Base-by-base conservation (phyloP, 2,113 vertebrate species). In the Blennius ocellaris region DNA sequence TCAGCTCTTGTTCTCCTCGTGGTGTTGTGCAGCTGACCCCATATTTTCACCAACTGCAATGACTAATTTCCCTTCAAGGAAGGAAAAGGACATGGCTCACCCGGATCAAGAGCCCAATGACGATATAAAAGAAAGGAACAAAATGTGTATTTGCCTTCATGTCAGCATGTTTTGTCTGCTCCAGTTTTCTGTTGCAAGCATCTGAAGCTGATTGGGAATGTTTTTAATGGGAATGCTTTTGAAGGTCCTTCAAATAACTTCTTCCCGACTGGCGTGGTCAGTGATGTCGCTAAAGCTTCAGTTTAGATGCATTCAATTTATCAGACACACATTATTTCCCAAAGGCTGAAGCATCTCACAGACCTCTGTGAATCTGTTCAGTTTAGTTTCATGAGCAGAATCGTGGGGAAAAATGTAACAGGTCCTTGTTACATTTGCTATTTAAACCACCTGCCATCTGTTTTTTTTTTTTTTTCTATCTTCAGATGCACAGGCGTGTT, bases 211-310 rank as follows among this genome's bases (percentile, higher is more conserved):
- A 90, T 84, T 89, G 81, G 68, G 87, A 90, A 79, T 83, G 83
- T 85, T 76, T 88, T 83, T 76, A 77, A 78, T 61, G 65, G 70
- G 78, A 83, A 55, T 78, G 81, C 68, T 79, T 87, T 89, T 87
- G 72, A 80, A 61, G 71, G 70, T 70, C n/a, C 52, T 55, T 48
- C 48, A 76, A 80, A 73, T 15, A 57, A 67, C 65, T 51, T 52
- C 58, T 63, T 63, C 52, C 70, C 62, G 43, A 49, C 52, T 84
- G 44, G 83, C 50, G 40, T 82, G 75, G 84, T 69, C 44, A 36
- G 5, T 69, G 73, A 50, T 61, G 56, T 71, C 62, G 76, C 21
- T 51, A 51, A 45, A 68, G 64, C 81, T 86, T 36, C 76, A 76
- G 81, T 89, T 82, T 71, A 89, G 76, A 79, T 80, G 53, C 47